Base-by-base conservation (phyloP, 2,888 invertebrate species). In the Candidula unifasciata region DNA sequence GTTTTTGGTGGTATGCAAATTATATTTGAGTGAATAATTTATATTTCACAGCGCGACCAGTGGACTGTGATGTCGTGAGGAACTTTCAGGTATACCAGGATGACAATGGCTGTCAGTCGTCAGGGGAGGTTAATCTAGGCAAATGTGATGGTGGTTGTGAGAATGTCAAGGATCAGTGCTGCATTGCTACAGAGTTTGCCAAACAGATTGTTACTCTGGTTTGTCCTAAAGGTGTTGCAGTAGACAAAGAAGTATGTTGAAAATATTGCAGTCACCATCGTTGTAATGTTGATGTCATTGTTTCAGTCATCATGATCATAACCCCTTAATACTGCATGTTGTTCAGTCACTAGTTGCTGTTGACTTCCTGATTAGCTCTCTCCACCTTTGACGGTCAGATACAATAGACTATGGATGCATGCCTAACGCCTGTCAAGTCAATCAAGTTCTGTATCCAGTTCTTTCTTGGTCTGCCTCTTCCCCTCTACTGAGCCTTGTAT, bases 101-200 rank as follows among this genome's bases (percentile, higher is more conserved):
- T 64, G 57, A 69, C 0, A 74, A 84, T 27, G 82, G 80, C 27
- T 86, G 86, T 44, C 21, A 18, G 10, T 52, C 80, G 10, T 52
- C 80, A 3, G 64, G 64, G 16, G 37, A 13, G 30, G 73, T 74
- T 21, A 78, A 85, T 73, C 21, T 86, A 24, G 86, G 81, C 21
- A 64, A 64, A 54, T 86, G 86, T 54, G 85, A 85, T 33, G 85
- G 83, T 21, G 80, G 80, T 44, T 84, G 84, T 64, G 74, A 84
- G 30, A 66, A 80, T 8, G 33, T n/a, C 18, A 69, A 21, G n/a
- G 35, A 57, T 1, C 37, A 30, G 52, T 84, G 84, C 44, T 84
- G 84, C 54, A 37, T 33, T 35, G 74, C 30, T 18, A 79, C 24
- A n/a, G 24, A 83, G 16, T n/a, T 30, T 24, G 69, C 5, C 6